Base-by-base conservation (phyloP, 2,113 vertebrate species). In the Hyaena hyaena region DNA sequence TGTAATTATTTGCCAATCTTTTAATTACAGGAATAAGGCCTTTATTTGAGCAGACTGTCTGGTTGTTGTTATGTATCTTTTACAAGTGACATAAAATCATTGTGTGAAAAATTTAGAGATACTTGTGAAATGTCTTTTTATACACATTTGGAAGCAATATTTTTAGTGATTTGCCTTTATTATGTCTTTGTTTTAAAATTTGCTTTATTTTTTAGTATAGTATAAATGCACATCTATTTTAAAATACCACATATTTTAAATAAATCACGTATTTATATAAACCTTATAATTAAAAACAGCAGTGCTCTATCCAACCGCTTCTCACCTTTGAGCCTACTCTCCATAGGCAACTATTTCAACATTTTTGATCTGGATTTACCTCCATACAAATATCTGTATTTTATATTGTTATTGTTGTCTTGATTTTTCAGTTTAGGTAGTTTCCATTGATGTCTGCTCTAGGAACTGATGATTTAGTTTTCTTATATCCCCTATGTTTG, bases 401-500 rank as follows among this genome's bases (percentile, higher is more conserved):
- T 90, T 48, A 77, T 66, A 33, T 39, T 96, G 23, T 90, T 65
- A 65, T 21, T 71, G 90, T 95, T 93, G 65, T 73, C 31, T 91
- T 53, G 58, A 53, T 24, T 92, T 96, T 73, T 82, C 21, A 63
- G 6, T 69, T 84, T 76, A 55, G 33, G 17, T 71, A 35, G 33
- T 80, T 79, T 69, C 39, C 61, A 3, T 10, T 33, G 11, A 43
- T 76, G 9, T 65, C 26, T 93, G 43, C 4, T 23, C 9, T 16
- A 35, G 45, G 86, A 93, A 74, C 9, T 55, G 45, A 19, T 31
- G 15, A 28, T 23, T 17, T 35, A 50, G 2, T 79, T 87, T 96
- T 93, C 77, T 68, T 61, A 7, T 7, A 4, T 93, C 19, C 7
- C 19, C 21, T 43, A 2, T 85, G 19, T 76, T 24, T 81, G 28